Conservation (phyloP, 2,113 vertebrate species). For the Astur gentilis region DNA sequence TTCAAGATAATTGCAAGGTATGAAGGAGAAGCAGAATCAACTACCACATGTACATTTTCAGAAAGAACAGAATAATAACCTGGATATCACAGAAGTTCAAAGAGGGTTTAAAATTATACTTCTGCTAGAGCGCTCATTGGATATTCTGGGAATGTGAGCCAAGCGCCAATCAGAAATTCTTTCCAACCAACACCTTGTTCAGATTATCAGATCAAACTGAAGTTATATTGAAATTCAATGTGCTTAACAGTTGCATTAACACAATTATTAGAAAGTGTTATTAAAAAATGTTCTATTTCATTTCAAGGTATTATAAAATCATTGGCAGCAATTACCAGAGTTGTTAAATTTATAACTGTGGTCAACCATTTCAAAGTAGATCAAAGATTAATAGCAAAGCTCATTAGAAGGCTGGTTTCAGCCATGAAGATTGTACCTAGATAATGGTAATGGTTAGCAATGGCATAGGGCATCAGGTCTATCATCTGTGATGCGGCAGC, state of each 20-base stretch:
- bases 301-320: constrained; percentile 7
- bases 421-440: not conserved
- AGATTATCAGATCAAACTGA: not conserved
- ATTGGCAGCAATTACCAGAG: not conserved
- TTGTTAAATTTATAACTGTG: constrained; percentile 38
- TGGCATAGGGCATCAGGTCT: not conserved
- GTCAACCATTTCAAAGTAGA: constrained; percentile 32
- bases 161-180: not conserved
- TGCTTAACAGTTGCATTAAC: not conserved
- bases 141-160: not conserved
- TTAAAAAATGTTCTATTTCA: not conserved
- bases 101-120: not conserved
- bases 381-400: constrained; percentile 34
- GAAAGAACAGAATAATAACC: not conserved
- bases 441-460: not conserved
- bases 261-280: not conserved
- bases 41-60: not conserved
- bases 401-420: constrained; percentile 21
- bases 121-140: not conserved
- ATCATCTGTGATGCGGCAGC: not conserved
- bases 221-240: not conserved
- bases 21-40: not conserved
- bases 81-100: not conserved
- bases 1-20: constrained; percentile 20
- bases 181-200: not conserved